Evolutionary conservation across 2,113 vertebrate species (phyloP).

Genomic region (Macrotus californicus): DNA sequence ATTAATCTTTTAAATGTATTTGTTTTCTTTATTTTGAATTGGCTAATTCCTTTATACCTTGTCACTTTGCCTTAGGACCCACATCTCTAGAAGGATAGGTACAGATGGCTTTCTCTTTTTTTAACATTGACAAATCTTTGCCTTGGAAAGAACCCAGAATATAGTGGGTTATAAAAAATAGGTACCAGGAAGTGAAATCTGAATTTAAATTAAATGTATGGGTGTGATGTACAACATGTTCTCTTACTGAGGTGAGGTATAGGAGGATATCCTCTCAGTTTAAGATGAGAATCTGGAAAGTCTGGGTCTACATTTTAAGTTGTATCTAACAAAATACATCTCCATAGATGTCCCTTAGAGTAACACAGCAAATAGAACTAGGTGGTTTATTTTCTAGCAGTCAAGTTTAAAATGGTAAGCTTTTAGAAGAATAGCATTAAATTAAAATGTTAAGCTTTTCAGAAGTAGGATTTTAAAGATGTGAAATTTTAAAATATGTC

Average conservation of each 20-base stretch:
- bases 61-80: neutral
- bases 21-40: constrained; percentile 14
- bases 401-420: constrained; percentile 3
- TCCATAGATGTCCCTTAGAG: neutral
- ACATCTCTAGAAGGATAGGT: neutral
- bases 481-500: neutral
- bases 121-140: neutral
- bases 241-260: neutral
- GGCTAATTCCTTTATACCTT: constrained; percentile 10
- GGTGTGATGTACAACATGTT: neutral
- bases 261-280: neutral
- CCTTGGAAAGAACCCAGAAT: constrained; percentile 13
- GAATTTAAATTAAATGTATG: constrained; percentile 36
- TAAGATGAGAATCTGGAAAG: constrained; percentile 21
- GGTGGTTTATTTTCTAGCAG: neutral
- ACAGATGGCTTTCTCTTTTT: neutral
- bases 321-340: neutral
- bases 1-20: constrained; percentile 5
- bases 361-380: neutral
- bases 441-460: neutral
- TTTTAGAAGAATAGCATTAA: neutral
- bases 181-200: constrained; percentile 19
- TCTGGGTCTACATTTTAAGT: constrained; percentile 21
- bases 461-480: constrained; percentile 22
- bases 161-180: constrained; percentile 14